phyloP scores from a whole-genome alignment of 2,888 invertebrate species.

The Chloroclysta siterata region DNA sequence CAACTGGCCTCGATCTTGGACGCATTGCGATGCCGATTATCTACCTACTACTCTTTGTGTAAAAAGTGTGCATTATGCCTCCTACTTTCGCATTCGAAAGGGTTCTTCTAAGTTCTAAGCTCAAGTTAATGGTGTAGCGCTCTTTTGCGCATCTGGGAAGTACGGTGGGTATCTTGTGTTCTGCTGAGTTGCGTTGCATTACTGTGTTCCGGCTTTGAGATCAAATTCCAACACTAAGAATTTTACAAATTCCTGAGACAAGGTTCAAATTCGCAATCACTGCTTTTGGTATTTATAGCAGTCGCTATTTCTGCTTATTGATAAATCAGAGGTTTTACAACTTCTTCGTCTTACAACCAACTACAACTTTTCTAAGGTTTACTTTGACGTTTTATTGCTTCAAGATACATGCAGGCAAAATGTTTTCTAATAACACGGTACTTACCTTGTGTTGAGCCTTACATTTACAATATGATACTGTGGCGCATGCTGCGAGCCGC shows the following conservation, averaged over 20 bases:
- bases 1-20: constrained; percentile 36
- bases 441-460: too few species aligned
- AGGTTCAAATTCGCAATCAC: too few species aligned
- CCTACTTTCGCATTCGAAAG: constrained; percentile 25
- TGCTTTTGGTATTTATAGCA: background rate
- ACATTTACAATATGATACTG: constrained; percentile 22
- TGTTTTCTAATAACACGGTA: too few species aligned
- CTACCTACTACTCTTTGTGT: constrained; percentile 14
- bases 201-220: constrained; percentile 6
- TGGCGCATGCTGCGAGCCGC: constrained; percentile 34
- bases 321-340: too few species aligned
- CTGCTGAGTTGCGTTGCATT: background rate
- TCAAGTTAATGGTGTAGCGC: constrained; percentile 18
- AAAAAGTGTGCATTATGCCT: constrained; percentile 20
- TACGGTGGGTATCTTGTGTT: background rate
- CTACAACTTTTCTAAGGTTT: too few species aligned
- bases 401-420: too few species aligned
- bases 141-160: constrained; percentile 12
- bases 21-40: constrained; percentile 27
- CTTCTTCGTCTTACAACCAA: too few species aligned
- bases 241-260: background rate
- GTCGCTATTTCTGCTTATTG: background rate
- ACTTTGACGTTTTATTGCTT: too few species aligned
- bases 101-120: constrained; percentile 22
- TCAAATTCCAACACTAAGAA: constrained; percentile 2